Percentiles rank a stretch among this genome's conserved stretches.
These are phyloP conservation scores for Gadus macrocephalus DNA, from an alignment of 2,113 vertebrate genomes.

Conservation along the genomic window DNA sequence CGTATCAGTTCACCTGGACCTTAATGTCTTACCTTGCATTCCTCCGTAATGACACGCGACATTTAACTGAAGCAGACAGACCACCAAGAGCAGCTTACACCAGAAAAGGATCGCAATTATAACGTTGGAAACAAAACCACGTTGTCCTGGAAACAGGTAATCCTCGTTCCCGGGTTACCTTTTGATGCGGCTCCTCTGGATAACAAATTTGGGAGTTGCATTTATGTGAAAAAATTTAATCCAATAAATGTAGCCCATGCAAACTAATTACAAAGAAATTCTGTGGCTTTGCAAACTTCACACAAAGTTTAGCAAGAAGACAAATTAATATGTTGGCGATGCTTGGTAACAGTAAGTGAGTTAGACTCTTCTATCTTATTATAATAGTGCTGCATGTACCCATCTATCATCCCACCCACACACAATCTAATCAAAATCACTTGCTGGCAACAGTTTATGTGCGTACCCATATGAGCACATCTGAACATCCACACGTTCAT, in stretches of 20 bases:
- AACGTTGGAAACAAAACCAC: conserved; percentile 1
- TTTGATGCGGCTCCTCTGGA: conserved; percentile 16
- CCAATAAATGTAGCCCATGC: neutral
- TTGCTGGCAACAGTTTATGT: neutral
- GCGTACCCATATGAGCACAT: neutral
- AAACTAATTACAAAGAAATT: conserved; percentile 27
- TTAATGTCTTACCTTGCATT: too few species aligned
- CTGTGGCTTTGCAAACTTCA: conserved; percentile 8
- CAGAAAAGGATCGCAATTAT: conserved; percentile 14
- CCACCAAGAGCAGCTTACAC: neutral
- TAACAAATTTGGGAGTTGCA: neutral
- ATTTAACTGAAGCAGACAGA: too few species aligned
- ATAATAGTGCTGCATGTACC: neutral
- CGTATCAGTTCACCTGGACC: too few species aligned
- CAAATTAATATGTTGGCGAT: conserved; percentile 1
- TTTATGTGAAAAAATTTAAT: neutral
- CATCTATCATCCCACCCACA: neutral
- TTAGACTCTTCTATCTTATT: neutral
- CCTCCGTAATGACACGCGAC: too few species aligned
- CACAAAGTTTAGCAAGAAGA: neutral
- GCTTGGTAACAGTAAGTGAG: conserved; percentile 4
- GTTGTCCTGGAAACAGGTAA: neutral
- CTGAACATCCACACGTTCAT: neutral
- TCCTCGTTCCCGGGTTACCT: conserved; percentile 3
- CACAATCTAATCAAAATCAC: neutral